phyloP scores from a whole-genome alignment of 2,888 invertebrate species.

The Lasius platythorax region DNA sequence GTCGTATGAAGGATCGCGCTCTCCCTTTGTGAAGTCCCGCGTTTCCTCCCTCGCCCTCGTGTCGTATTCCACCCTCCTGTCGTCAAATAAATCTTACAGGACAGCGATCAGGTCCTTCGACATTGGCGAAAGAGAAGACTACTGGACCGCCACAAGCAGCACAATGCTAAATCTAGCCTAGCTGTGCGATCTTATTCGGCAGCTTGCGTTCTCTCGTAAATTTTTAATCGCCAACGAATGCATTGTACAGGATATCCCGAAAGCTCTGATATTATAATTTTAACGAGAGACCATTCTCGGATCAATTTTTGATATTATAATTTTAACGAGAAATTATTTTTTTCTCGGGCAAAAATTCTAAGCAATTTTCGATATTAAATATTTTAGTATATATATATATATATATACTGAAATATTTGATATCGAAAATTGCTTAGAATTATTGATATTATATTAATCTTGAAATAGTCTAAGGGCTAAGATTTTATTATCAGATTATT shows the following conservation, averaged over 20 bases:
- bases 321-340: slow-evolving; percentile 9
- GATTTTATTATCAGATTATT: not conserved
- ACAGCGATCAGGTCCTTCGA: slow-evolving; percentile 35
- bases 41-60: slow-evolving; percentile 24
- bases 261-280: slow-evolving; percentile 13
- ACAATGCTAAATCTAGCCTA: slow-evolving; percentile 20
- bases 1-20: slow-evolving; percentile 27
- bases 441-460: not conserved
- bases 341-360: not conserved
- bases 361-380: not conserved
- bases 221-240: slow-evolving; percentile 44
- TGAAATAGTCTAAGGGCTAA: not conserved
- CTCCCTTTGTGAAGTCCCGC: slow-evolving; percentile 40
- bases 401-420: no score
- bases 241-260: not conserved
- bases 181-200: slow-evolving; percentile 38
- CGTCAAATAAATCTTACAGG: slow-evolving; percentile 49
- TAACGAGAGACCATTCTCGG: not conserved
- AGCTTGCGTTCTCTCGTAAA: slow-evolving; percentile 23
- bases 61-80: slow-evolving; percentile 42
- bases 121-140: slow-evolving; percentile 1
- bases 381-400: not conserved
- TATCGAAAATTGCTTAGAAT: no score
- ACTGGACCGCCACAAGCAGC: not conserved
- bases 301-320: slow-evolving; percentile 4